phyloP scores from a whole-genome alignment of 2,113 vertebrate species.

The Nothoprocta pentlandii region DNA sequence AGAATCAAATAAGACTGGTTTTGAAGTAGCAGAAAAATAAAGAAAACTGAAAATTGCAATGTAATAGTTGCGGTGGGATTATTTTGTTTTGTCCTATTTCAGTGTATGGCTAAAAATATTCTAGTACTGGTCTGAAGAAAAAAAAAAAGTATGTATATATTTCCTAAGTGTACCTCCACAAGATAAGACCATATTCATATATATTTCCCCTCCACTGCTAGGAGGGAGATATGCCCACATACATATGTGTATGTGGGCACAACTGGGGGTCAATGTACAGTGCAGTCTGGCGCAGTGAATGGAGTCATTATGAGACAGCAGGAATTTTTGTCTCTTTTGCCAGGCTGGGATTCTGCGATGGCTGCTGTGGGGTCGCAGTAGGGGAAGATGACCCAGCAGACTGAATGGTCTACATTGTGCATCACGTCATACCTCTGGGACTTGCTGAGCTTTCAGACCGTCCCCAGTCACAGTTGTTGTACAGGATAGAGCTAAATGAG shows the following conservation, averaged over 20 bases:
- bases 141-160: neutral
- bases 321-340: neutral
- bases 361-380: neutral
- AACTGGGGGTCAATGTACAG: neutral
- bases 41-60: neutral
- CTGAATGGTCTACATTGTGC: neutral
- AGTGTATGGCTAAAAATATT: neutral
- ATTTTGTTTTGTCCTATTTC: neutral
- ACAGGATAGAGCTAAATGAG: neutral
- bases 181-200: neutral
- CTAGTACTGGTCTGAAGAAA: neutral
- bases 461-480: neutral
- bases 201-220: neutral
- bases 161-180: neutral
- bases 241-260: neutral
- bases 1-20: neutral
- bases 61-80: neutral
- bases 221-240: neutral
- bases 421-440: neutral
- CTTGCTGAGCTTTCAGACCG: neutral
- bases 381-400: neutral
- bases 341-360: neutral
- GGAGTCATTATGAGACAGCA: neutral
- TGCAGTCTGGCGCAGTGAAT: conserved; percentile 4
- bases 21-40: neutral